phyloP scores from a whole-genome alignment of 2,113 vertebrate genomes.

The Pluvianellus socialis region DNA sequence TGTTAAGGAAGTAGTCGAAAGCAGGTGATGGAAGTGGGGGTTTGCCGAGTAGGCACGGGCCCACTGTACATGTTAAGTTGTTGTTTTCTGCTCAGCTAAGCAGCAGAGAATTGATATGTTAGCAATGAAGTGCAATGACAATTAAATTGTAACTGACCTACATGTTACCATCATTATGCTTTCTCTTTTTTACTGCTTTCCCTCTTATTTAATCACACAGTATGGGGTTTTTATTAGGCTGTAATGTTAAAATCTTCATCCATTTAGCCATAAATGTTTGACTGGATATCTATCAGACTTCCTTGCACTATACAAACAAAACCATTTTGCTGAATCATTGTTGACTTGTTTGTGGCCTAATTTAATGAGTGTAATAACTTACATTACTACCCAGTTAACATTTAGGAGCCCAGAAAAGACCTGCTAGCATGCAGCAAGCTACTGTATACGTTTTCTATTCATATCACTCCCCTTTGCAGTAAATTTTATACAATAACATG shows the following conservation, averaged over 20 bases:
- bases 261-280: slow-evolving; percentile 90
- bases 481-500: slow-evolving; percentile 63
- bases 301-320: slow-evolving; percentile 83
- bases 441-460: slow-evolving; percentile 73
- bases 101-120: slow-evolving; percentile 92
- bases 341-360: slow-evolving; percentile 85
- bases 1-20: slow-evolving; percentile 74
- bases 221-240: slow-evolving; percentile 93
- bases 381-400: slow-evolving; percentile 81
- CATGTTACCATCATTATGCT: slow-evolving; percentile 91
- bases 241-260: slow-evolving; percentile 92
- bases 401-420: slow-evolving; percentile 80
- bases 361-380: slow-evolving; percentile 87
- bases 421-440: slow-evolving; percentile 71
- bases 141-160: slow-evolving; percentile 99
- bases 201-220: slow-evolving; percentile 95
- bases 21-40: slow-evolving; percentile 80
- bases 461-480: slow-evolving; percentile 64
- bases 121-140: slow-evolving; percentile 93
- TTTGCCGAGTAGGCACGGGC: slow-evolving; percentile 72
- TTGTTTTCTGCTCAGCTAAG: slow-evolving; percentile 95
- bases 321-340: slow-evolving; percentile 86
- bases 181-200: slow-evolving; percentile 87
- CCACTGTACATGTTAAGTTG: slow-evolving; percentile 79
- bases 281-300: slow-evolving; percentile 87